Percentiles rank a stretch among this genome's conserved stretches.
Evolutionary conservation across 2,797 vertebrate species (phyloP).

Genomic region (Hafferia zeledoni): DNA sequence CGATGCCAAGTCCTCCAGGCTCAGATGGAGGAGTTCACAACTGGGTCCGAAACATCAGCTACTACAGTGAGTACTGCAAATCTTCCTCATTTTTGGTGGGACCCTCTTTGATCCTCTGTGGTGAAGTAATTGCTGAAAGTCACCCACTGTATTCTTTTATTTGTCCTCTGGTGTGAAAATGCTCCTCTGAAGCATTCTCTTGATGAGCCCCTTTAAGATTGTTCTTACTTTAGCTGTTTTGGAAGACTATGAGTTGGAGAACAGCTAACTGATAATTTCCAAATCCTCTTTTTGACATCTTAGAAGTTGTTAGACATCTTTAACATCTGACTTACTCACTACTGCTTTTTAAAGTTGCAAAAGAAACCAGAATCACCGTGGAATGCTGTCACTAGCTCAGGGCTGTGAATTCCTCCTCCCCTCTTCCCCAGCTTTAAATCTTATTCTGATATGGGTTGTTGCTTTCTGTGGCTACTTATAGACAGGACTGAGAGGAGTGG

Average conservation of each 20-base stretch:
- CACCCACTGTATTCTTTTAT: not conserved
- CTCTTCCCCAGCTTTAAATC: not conserved
- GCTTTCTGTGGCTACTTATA: not conserved
- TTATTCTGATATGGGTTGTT: not conserved
- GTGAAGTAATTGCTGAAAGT: not conserved
- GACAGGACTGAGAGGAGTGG: not conserved
- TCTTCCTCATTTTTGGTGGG: not conserved
- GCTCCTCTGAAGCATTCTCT: not conserved
- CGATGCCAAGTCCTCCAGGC: constrained; percentile 79
- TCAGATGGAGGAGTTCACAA: constrained; percentile 82
- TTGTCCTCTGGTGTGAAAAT: not conserved
- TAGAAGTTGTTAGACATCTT: not conserved
- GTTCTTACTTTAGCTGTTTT: not conserved
- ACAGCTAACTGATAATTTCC: not conserved
- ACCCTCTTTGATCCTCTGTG: not conserved
- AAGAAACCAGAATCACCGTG: not conserved
- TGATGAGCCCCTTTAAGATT: not conserved
- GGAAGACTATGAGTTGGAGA: not conserved
- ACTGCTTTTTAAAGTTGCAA: not conserved
- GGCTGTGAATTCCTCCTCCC: not conserved
- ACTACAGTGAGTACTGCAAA: constrained; percentile 89
- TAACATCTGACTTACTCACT: not conserved
- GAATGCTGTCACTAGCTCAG: not conserved
- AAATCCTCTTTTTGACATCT: not conserved
- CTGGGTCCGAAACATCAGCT: constrained; percentile 94